phyloP scores from a whole-genome alignment of 2,797 vertebrate species.

The Phrynocephalus vlangalii region DNA sequence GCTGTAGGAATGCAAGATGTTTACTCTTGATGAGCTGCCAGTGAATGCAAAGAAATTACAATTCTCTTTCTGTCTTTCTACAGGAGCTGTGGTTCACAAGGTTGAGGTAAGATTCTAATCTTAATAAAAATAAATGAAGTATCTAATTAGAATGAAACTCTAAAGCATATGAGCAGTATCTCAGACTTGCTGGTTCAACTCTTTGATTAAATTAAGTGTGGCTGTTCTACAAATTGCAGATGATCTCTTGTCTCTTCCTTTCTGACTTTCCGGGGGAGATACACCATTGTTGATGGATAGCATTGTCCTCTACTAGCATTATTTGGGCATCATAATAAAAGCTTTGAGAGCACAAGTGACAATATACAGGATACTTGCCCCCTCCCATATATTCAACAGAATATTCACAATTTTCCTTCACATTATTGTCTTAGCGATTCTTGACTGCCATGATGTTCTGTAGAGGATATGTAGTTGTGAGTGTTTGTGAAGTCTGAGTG shows the following conservation, averaged over 20 bases:
- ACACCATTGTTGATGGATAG: not conserved
- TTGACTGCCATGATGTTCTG: not conserved
- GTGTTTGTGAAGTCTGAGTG: not conserved
- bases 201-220: constrained; percentile 8
- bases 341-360: not conserved
- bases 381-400: not conserved
- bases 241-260: not conserved
- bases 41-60: not conserved
- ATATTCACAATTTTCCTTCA: not conserved
- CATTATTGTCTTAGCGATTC: not conserved
- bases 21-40: constrained; percentile 10
- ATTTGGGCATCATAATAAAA: not conserved
- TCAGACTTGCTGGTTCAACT: not conserved
- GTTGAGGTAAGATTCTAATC: constrained; percentile 69
- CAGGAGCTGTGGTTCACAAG: constrained; percentile 66
- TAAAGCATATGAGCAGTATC: not conserved
- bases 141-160: constrained; percentile 2
- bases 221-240: not conserved
- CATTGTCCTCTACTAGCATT: not conserved
- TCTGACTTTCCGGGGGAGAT: not conserved
- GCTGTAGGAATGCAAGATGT: not conserved
- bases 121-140: constrained; percentile 24
- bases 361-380: not conserved
- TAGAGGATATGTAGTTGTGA: not conserved
- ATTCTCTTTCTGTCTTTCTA: constrained; percentile 40